phyloP scores from a whole-genome alignment of 2,888 invertebrate genomes.

The Iphiclides podalirius region DNA sequence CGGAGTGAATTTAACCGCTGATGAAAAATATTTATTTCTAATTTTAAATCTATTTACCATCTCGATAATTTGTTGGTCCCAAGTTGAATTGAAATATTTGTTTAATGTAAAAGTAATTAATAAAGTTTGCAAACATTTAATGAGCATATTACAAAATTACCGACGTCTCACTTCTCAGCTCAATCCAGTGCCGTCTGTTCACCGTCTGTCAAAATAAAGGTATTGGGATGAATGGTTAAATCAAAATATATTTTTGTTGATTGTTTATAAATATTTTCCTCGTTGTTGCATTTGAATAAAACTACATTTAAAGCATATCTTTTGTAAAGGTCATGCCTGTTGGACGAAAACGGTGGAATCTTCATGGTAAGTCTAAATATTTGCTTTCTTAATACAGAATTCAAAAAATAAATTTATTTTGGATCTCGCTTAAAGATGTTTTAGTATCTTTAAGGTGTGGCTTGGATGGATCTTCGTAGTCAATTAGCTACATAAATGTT shows the following conservation, averaged over 20 bases:
- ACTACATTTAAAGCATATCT: conserved; percentile 11
- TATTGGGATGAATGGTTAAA: conserved; percentile 10
- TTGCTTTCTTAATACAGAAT: neutral
- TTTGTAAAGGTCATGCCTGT: conserved; percentile 68
- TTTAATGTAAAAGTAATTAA: too few relatives aligned
- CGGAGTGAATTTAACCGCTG: neutral
- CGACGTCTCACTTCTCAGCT: too few relatives aligned
- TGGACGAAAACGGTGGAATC: conserved; percentile 87
- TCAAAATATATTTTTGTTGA: conserved; percentile 20
- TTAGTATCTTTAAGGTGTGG: too few relatives aligned
- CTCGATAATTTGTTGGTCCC: too few relatives aligned
- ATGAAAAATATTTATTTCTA: too few relatives aligned
- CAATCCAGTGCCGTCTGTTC: too few relatives aligned
- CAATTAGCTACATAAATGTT: neutral
- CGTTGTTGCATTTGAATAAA: conserved; percentile 7
- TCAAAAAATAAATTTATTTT: neutral
- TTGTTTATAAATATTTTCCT: conserved; percentile 17
- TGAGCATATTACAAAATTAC: too few relatives aligned
- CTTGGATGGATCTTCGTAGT: too few relatives aligned
- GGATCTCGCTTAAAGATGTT: too few relatives aligned
- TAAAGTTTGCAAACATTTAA: too few relatives aligned
- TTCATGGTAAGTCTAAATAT: conserved; percentile 81
- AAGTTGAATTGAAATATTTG: too few relatives aligned
- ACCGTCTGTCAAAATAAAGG: conserved; percentile 19
- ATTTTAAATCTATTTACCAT: too few relatives aligned